Base-by-base conservation (phyloP, 2,113 vertebrate genomes). In the Microtus ochrogaster region DNA sequence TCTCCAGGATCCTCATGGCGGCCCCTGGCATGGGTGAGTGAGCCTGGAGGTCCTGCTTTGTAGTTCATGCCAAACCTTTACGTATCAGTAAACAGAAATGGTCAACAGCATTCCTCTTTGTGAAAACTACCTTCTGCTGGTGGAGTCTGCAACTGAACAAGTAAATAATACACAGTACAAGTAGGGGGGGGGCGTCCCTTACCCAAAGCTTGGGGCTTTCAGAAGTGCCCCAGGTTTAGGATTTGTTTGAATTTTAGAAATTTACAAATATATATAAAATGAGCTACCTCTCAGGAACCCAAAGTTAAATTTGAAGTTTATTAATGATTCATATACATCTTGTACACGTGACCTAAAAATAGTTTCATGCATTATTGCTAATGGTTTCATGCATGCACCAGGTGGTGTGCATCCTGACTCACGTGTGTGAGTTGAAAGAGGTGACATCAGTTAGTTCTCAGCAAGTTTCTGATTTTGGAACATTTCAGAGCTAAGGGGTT, bases 1-100 rank as follows among this genome's bases (percentile, higher is more conserved):
- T 99, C 92, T 99, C 99, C 94, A 98, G 99, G 97, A 99, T 99
- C 94, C 99, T 99, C 96, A 99, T 99, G 99, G 99, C 99, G 41
- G 99, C 99, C 89, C 99, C 99, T 17, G 99, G 99, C 98, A 99
- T 99, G 99, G 99, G 99, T 99, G 89, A 90, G 98, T 98, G 88
- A 47, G 12, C 66, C 47, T 19, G 6, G 52, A 36, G 78, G 0
- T 65, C 65, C 47, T 9, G 7, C 26, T 58, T 0, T 6, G 19
- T 22, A 21, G 24, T 47, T 26, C 2, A 0, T 21, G 24, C 6
- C 0, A 8, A 16, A 49, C 5, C 0, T 52, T 30, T 19, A 58
- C 7, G 52, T 72, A 13, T 30, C 39, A 0, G 14, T 21, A 70
- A 84, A 26, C 63, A 55, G 14, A 11, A 2, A n/a, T 2, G 36